Evolutionary conservation across 2,113 vertebrate species (phyloP).

Genomic region (Tragelaphus imberbis): DNA sequence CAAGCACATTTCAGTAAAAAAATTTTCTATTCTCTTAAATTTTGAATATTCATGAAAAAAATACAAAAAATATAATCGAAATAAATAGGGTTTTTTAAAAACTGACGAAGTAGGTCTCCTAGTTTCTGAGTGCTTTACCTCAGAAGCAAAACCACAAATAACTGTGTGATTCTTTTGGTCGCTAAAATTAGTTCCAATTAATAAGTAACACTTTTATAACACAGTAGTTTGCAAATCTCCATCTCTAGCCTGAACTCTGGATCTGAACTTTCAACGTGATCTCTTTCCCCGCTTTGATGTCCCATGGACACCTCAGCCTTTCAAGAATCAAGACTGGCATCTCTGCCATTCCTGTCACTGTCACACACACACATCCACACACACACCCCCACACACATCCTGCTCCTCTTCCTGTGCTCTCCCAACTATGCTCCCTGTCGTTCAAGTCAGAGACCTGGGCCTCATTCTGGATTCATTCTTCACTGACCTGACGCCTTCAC

Average conservation of each 20-base stretch:
- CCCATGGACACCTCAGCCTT: not conserved
- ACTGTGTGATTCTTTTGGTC: not conserved
- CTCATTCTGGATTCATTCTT: not conserved
- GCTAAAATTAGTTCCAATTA: not conserved
- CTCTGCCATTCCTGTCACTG: not conserved
- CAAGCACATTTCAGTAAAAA: not conserved
- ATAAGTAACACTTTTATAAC: not conserved
- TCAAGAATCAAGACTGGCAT: not conserved
- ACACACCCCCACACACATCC: too few species aligned
- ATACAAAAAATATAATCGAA: not conserved
- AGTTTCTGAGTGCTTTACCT: not conserved
- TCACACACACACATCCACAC: too few species aligned
- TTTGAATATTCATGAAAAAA: not conserved
- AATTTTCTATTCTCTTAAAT: not conserved
- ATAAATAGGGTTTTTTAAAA: not conserved
- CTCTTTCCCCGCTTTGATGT: not conserved
- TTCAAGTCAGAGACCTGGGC: not conserved
- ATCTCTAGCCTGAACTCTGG: not conserved
- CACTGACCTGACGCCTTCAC: not conserved
- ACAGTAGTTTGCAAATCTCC: not conserved
- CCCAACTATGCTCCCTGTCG: not conserved
- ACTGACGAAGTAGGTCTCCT: not conserved
- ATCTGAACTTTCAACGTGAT: not conserved
- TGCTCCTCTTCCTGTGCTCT: not conserved
- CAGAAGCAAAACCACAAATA: not conserved